Conservation (phyloP, 2,797 vertebrate species). For the Eulemur coronatus region DNA sequence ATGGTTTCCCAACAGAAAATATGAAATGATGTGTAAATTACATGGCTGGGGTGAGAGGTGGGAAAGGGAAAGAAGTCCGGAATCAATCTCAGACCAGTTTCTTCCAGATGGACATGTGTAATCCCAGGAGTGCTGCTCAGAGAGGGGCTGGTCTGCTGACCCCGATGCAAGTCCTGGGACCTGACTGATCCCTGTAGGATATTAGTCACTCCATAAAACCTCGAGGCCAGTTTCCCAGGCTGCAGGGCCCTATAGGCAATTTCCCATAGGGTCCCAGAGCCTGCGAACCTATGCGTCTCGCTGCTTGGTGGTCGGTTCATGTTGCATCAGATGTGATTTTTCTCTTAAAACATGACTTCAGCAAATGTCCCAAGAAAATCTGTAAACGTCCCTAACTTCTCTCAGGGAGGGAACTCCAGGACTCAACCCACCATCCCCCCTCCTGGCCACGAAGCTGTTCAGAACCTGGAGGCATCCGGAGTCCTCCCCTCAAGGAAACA, state of each 20-base stretch:
- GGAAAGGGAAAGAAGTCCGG: neutral
- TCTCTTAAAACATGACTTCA: conserved; percentile 31
- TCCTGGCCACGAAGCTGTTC: neutral
- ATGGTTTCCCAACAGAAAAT: conserved; percentile 50
- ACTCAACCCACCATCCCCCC: neutral
- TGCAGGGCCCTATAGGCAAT: conserved; percentile 35
- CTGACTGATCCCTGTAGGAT: conserved; percentile 63
- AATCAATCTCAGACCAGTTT: neutral
- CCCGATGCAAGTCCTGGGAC: conserved; percentile 34
- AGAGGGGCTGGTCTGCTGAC: conserved; percentile 52
- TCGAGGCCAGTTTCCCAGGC: conserved; percentile 72
- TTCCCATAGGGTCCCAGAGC: conserved; percentile 69
- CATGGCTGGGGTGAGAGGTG: neutral
- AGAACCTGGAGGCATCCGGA: neutral
- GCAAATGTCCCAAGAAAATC: neutral
- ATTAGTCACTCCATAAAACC: conserved; percentile 72
- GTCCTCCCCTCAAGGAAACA: neutral
- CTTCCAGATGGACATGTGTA: conserved; percentile 64
- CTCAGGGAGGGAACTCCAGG: neutral
- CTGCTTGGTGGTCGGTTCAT: neutral
- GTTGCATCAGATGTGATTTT: conserved; percentile 15
- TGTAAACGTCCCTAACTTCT: neutral
- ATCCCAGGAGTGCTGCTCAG: conserved; percentile 50
- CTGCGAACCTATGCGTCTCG: conserved; percentile 65
- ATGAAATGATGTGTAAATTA: conserved; percentile 5